Evolutionary conservation across 2,797 vertebrate species (phyloP).

Genomic region (Poeciliopsis gracilis): DNA sequence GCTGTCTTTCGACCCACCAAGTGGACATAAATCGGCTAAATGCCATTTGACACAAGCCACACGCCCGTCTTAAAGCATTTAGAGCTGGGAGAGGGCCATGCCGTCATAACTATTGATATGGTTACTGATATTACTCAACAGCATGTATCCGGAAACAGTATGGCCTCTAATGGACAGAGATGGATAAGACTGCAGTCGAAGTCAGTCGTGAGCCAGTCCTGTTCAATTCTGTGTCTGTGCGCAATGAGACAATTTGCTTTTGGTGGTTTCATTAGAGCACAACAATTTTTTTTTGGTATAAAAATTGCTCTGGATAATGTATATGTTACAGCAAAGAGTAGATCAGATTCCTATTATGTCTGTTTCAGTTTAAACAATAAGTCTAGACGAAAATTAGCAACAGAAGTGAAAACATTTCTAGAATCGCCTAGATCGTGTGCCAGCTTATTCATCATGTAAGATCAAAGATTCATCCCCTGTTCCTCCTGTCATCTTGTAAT

Average conservation of each 20-base stretch:
- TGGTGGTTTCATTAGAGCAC: constrained; percentile 25
- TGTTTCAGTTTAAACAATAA: constrained; percentile 35
- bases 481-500: not conserved
- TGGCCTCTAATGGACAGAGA: constrained; percentile 67
- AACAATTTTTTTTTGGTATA: constrained; percentile 37
- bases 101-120: constrained; percentile 58
- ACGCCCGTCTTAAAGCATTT: constrained; percentile 64
- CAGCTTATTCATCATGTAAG: constrained; percentile 19
- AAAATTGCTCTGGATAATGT: constrained; percentile 38
- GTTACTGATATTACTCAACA: constrained; percentile 52
- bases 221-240: constrained; percentile 26
- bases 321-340: constrained; percentile 24
- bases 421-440: constrained; percentile 23
- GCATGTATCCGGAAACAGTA: constrained; percentile 63
- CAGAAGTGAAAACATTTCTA: constrained; percentile 26
- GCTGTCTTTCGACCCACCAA: constrained; percentile 47
- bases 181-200: constrained; percentile 53
- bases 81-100: constrained; percentile 51
- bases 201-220: constrained; percentile 53
- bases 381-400: constrained; percentile 24
- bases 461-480: constrained; percentile 27
- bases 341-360: constrained; percentile 45
- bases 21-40: constrained; percentile 51
- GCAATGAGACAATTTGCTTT: constrained; percentile 11
- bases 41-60: constrained; percentile 65